Evolutionary conservation across 2,888 invertebrate species (phyloP).

Genomic region (Dasysyrphus albostriatus): DNA sequence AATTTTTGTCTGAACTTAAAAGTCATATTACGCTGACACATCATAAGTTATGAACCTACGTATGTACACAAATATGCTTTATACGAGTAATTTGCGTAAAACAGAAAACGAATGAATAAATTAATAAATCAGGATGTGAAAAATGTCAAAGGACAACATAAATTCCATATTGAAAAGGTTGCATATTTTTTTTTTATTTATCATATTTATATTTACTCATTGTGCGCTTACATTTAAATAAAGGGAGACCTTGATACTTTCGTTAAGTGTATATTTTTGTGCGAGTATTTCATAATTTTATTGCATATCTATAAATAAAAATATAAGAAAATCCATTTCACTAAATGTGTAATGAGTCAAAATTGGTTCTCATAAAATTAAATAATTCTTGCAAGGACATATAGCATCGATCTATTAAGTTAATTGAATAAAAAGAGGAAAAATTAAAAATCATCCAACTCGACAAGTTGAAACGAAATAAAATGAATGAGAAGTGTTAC

Average conservation of each 20-base stretch:
- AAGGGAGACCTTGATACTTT: not conserved
- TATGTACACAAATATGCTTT: no score
- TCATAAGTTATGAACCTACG: no score
- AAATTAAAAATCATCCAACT: not conserved
- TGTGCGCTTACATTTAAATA: not conserved
- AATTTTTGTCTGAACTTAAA: not conserved
- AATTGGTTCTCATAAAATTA: conserved; percentile 3
- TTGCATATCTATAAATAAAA: not conserved
- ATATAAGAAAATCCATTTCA: not conserved
- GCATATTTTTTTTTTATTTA: not conserved
- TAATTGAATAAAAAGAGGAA: not conserved
- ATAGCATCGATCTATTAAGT: not conserved
- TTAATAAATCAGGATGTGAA: not conserved
- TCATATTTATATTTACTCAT: not conserved
- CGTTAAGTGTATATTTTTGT: not conserved
- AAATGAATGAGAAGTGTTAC: no score
- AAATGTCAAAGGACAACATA: conserved; percentile 22
- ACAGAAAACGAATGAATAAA: conserved; percentile 24
- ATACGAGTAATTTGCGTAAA: not conserved
- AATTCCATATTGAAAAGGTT: conserved; percentile 2
- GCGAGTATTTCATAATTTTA: not conserved
- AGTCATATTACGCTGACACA: not conserved
- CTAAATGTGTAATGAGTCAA: not conserved
- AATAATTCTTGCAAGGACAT: not conserved
- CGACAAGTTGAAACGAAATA: not conserved